These are phyloP conservation scores for Saturnia japonica DNA, from an alignment of 2,888 invertebrate genomes.

Conservation along the genomic window DNA sequence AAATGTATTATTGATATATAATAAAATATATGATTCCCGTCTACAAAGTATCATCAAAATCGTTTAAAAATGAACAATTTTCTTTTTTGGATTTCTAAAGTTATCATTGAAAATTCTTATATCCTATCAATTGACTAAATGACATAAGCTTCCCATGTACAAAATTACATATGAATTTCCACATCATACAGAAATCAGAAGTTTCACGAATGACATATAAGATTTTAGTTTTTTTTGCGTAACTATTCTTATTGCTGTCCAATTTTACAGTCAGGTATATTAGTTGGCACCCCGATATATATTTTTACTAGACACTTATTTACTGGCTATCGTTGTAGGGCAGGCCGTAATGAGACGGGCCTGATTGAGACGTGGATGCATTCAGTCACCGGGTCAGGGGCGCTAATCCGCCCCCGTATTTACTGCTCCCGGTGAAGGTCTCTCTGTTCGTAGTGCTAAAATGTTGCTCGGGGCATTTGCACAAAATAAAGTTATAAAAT, in stretches of 20 bases:
- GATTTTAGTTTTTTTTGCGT: neutral
- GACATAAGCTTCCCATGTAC: no score
- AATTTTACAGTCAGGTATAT: neutral
- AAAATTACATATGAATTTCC: no score
- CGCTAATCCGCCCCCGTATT: conserved; percentile 60
- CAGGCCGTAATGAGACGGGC: conserved; percentile 44
- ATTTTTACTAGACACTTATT: conserved; percentile 24
- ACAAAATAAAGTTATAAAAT: no score
- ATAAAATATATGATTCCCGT: no score
- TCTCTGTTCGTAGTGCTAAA: conserved; percentile 34
- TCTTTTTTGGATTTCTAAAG: no score
- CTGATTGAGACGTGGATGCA: conserved; percentile 66
- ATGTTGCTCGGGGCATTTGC: conserved; percentile 28
- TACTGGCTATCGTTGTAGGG: conserved; percentile 33
- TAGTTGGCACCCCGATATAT: neutral
- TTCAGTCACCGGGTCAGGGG: conserved; percentile 74
- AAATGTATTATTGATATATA: no score
- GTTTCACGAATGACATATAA: no score
- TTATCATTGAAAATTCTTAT: no score
- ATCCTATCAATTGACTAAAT: no score
- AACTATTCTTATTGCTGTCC: neutral
- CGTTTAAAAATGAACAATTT: no score
- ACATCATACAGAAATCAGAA: no score
- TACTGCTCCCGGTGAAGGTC: conserved; percentile 35
- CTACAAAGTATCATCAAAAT: no score